Percentiles rank a stretch among this genome's conserved stretches.
These are phyloP conservation scores for Hapalemur alaotrensis DNA, from an alignment of 2,797 vertebrate species.

Conservation along the genomic window DNA sequence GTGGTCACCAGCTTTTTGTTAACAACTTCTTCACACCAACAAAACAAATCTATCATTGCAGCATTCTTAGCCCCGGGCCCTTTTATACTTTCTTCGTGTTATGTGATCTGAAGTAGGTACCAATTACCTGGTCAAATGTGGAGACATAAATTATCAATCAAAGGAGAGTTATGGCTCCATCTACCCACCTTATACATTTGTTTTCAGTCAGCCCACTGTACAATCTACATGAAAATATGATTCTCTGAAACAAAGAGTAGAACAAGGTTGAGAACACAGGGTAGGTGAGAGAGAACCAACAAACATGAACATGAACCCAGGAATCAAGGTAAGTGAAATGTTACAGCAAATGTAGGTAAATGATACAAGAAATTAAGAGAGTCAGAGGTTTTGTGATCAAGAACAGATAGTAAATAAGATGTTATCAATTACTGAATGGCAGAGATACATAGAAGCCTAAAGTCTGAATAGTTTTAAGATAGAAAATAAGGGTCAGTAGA, in stretches of 20 bases:
- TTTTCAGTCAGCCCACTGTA: background rate
- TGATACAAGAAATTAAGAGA: background rate
- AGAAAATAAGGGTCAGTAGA: background rate
- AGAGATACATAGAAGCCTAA: background rate
- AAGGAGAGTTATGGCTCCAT: background rate
- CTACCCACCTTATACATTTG: background rate
- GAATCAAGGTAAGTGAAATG: background rate
- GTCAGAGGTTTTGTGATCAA: background rate
- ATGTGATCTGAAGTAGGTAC: background rate
- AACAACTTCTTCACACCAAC: background rate
- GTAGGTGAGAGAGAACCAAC: background rate
- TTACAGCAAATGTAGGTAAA: background rate
- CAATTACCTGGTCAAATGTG: background rate
- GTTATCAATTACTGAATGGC: background rate
- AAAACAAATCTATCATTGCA: background rate
- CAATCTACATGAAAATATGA: background rate
- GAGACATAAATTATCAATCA: background rate
- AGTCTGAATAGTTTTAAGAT: background rate
- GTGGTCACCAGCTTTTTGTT: slow-evolving; percentile 17
- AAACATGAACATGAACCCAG: background rate
- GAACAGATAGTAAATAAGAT: background rate
- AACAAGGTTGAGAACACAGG: background rate
- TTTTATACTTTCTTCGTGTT: background rate
- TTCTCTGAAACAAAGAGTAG: background rate
- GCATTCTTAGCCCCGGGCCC: background rate